phyloP scores from a whole-genome alignment of 2,888 invertebrate species.

The Drosophila buzzatii region DNA sequence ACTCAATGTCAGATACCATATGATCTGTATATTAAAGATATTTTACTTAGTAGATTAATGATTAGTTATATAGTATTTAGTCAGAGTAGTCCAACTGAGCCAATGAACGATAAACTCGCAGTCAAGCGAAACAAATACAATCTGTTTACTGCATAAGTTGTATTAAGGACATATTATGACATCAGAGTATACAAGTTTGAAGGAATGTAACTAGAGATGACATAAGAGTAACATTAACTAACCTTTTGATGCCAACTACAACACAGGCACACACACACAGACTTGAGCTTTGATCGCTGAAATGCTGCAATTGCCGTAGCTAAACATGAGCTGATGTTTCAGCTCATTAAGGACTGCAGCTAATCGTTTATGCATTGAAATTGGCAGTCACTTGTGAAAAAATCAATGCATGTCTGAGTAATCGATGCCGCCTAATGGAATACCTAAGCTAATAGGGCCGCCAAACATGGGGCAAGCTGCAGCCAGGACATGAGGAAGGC shows the following conservation, averaged over 20 bases:
- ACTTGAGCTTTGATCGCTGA: background rate
- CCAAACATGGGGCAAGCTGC: slow-evolving; percentile 10
- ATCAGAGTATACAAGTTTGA: background rate
- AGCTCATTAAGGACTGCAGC: slow-evolving; percentile 66
- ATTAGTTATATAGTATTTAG: too few species aligned
- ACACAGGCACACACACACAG: background rate
- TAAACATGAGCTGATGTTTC: slow-evolving; percentile 28
- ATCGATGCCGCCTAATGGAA: slow-evolving; percentile 78
- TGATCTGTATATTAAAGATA: too few species aligned
- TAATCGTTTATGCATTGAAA: slow-evolving; percentile 80
- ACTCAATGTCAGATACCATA: too few species aligned
- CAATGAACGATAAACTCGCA: too few species aligned
- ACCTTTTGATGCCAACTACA: background rate
- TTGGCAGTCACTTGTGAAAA: slow-evolving; percentile 78
- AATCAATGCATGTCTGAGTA: slow-evolving; percentile 81
- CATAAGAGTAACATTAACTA: background rate
- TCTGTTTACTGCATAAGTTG: background rate
- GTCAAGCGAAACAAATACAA: background rate
- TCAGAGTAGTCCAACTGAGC: too few species aligned
- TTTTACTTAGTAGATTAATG: too few species aligned
- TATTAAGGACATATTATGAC: background rate
- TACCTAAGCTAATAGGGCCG: slow-evolving; percentile 74
- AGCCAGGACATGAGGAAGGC: slow-evolving; percentile 2
- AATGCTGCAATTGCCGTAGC: background rate
- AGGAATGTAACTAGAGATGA: background rate